Evolutionary conservation across 2,888 invertebrate species (phyloP).

Genomic region (Notocelia uddmanniana): DNA sequence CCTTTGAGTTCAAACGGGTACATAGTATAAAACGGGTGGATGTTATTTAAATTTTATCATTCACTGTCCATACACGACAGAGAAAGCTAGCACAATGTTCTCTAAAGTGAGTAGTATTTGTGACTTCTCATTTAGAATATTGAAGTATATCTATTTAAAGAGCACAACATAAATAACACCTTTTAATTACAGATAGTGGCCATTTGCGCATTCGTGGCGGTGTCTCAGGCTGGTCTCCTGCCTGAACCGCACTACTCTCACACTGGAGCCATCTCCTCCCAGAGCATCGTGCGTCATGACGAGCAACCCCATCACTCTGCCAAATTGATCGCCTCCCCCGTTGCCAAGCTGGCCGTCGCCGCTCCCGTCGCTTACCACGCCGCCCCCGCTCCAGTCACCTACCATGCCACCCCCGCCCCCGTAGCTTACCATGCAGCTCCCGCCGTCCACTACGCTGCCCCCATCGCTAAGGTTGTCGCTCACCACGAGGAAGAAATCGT

Average conservation of each 20-base stretch:
- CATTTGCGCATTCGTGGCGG: conserved; percentile 49
- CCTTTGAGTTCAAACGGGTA: conserved; percentile 44
- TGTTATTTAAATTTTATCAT: conserved; percentile 50
- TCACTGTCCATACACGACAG: conserved; percentile 54
- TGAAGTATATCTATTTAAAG: background rate
- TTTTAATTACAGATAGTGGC: conserved; percentile 5
- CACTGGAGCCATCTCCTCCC: conserved; percentile 51
- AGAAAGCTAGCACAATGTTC: conserved; percentile 64
- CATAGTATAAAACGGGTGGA: conserved; percentile 42
- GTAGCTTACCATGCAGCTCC: conserved; percentile 62
- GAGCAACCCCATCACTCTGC: conserved; percentile 42
- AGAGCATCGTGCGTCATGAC: conserved; percentile 52
- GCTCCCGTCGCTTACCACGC: no score
- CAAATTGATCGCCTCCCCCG: conserved; percentile 57
- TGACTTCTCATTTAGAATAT: background rate
- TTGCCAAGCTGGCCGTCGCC: conserved; percentile 52
- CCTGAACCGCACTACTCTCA: conserved; percentile 59
- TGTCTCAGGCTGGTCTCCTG: conserved; percentile 47
- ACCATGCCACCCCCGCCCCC: conserved; percentile 51
- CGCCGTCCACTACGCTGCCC: conserved; percentile 56
- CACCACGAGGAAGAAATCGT: conserved; percentile 50
- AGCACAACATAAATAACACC: no score
- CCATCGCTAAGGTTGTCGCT: conserved; percentile 57
- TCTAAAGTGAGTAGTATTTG: conserved; percentile 64
- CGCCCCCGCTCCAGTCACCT: conserved; percentile 58